Conservation (phyloP, 2,113 vertebrate species). For the Suncus etruscus region DNA sequence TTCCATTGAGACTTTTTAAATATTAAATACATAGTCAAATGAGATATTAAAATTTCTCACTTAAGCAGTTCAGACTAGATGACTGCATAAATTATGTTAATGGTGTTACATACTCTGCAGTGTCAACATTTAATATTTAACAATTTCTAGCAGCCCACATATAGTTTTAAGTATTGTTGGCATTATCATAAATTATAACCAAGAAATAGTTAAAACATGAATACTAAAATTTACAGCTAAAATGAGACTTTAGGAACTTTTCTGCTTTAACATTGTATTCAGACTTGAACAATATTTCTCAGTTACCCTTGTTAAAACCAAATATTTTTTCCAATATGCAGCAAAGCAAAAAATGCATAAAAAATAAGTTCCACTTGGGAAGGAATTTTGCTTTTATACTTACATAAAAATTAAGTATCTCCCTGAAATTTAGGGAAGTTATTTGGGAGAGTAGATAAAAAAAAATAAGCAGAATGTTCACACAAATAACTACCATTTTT, state of each 20-base stretch:
- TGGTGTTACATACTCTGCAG: not conserved
- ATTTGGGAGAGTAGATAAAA: not conserved
- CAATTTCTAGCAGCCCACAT: not conserved
- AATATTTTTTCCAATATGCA: conserved; percentile 42
- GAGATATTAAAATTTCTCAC: conserved; percentile 32
- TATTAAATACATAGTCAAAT: conserved; percentile 39
- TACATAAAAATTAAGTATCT: not conserved
- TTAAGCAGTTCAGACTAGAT: not conserved
- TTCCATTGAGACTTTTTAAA: conserved; percentile 35
- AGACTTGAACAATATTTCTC: conserved; percentile 48
- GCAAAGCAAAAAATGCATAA: conserved; percentile 5
- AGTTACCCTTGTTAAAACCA: not conserved
- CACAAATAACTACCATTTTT: not conserved
- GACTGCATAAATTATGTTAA: not conserved
- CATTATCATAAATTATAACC: not conserved
- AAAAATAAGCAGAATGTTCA: conserved; percentile 19
- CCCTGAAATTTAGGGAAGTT: not conserved
- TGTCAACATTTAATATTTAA: not conserved
- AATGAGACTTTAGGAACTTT: not conserved
- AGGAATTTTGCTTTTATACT: conserved; percentile 13
- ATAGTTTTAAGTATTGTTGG: not conserved
- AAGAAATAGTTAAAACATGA: not conserved
- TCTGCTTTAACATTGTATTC: conserved; percentile 41
- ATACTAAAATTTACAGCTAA: conserved; percentile 6
- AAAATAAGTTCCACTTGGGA: not conserved